These are phyloP conservation scores for Corvus hawaiiensis DNA, from an alignment of 2,113 vertebrate species.

Conservation along the genomic window DNA sequence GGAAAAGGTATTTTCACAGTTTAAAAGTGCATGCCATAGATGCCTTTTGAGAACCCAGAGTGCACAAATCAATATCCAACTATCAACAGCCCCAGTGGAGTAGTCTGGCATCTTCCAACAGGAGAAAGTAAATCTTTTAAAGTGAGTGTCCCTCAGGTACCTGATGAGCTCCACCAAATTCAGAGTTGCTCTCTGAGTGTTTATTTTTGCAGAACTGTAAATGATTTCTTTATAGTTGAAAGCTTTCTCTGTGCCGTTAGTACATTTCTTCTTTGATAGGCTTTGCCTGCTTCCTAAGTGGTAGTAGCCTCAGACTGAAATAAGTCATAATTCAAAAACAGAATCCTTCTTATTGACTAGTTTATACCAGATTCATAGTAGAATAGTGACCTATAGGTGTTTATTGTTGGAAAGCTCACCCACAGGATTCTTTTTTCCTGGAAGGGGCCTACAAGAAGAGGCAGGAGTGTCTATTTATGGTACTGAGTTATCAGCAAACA, in stretches of 20 bases:
- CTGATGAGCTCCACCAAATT: background rate
- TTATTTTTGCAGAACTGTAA: background rate
- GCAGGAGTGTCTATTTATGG: background rate
- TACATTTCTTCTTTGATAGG: background rate
- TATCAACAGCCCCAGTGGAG: background rate
- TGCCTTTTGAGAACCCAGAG: background rate
- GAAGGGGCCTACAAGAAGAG: background rate
- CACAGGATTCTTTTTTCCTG: background rate
- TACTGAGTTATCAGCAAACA: background rate
- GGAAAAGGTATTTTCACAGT: background rate
- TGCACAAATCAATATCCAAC: background rate
- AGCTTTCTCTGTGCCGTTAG: background rate
- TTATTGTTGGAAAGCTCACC: background rate
- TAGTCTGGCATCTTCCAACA: background rate
- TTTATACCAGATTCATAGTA: background rate
- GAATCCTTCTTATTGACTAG: background rate
- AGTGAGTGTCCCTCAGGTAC: background rate
- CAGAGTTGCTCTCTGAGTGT: background rate
- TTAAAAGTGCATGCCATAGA: accelerated
- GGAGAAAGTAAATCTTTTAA: background rate
- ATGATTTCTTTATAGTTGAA: background rate
- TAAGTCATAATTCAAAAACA: background rate
- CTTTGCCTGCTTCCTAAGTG: background rate
- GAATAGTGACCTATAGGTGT: background rate
- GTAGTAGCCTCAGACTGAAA: background rate